Conservation (phyloP, 30 jellyfish, hydroid and myxozoan species). For the Calvadosia cruxmelitensis region DNA sequence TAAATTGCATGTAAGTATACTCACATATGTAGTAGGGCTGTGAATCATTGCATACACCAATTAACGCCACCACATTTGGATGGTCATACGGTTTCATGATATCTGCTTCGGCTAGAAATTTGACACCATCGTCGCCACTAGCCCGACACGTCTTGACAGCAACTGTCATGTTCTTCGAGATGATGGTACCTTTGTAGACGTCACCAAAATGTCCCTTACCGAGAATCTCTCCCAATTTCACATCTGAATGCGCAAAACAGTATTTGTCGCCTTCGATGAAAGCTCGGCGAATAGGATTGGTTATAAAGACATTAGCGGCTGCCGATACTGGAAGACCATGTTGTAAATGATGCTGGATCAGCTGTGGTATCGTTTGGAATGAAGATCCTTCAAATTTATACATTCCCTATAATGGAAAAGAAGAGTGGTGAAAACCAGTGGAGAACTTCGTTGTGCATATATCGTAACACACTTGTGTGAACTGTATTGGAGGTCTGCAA, state of each 20-base stretch:
- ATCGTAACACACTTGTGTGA: too few relatives aligned
- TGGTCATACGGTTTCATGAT: constrained; percentile 86
- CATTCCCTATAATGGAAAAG: constrained; percentile 32
- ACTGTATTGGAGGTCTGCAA: too few relatives aligned
- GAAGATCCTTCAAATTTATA: constrained; percentile 65
- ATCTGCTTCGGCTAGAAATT: constrained; percentile 79
- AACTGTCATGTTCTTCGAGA: constrained; percentile 5
- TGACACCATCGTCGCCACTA: constrained; percentile 32
- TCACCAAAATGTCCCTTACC: constrained; percentile 96
- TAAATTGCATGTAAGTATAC: too few relatives aligned
- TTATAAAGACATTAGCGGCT: constrained; percentile 32
- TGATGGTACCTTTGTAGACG: constrained; percentile 38
- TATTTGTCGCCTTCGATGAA: constrained; percentile 61
- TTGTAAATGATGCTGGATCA: constrained; percentile 52
- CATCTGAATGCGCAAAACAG: constrained; percentile 32
- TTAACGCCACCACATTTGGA: constrained; percentile 56
- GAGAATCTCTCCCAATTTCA: constrained; percentile 34
- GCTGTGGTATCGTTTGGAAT: constrained; percentile 22
- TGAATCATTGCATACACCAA: constrained; percentile 79
- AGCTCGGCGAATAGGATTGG: constrained; percentile 47
- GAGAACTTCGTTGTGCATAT: too few relatives aligned
- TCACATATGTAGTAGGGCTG: constrained; percentile 70
- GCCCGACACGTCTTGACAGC: constrained; percentile 78
- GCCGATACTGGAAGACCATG: constrained; percentile 41
- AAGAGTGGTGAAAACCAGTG: constrained; percentile 8